Evolutionary conservation across 2,113 vertebrate genomes (phyloP).

Genomic region (Alces alces): DNA sequence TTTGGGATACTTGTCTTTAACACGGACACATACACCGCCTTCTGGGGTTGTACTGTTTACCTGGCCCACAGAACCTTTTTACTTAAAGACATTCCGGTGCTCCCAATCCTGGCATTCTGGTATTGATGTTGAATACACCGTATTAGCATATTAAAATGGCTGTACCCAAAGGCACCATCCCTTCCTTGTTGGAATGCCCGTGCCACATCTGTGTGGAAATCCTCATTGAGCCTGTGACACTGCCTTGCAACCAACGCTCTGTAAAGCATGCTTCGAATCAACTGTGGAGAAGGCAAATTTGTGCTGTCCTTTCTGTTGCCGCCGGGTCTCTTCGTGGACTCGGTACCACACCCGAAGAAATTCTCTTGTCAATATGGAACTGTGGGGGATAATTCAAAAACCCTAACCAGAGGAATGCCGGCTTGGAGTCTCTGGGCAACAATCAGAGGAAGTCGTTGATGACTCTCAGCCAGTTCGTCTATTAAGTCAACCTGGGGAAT

Average conservation of each 20-base stretch:
- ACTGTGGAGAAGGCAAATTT: conserved; percentile 87
- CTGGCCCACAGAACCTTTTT: neutral
- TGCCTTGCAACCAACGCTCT: conserved; percentile 93
- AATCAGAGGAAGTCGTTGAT: conserved; percentile 64
- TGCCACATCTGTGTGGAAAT: conserved; percentile 94
- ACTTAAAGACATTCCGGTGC: neutral
- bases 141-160: neutral
- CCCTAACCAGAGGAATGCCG: conserved; percentile 85
- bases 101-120: neutral
- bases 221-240: conserved; percentile 90
- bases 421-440: conserved; percentile 80
- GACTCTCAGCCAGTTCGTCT: neutral
- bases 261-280: conserved; percentile 89
- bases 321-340: conserved; percentile 89
- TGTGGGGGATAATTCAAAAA: conserved; percentile 88
- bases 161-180: neutral
- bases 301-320: conserved; percentile 92
- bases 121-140: conserved; percentile 23
- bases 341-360: conserved; percentile 84
- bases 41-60: neutral
- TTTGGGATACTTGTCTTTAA: neutral
- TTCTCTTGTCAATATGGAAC: conserved; percentile 79
- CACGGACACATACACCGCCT: neutral
- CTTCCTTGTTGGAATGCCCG: conserved; percentile 85
- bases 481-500: neutral